Base-by-base conservation (phyloP, 2,113 vertebrate species). In the Poeciliopsis retropinna region DNA sequence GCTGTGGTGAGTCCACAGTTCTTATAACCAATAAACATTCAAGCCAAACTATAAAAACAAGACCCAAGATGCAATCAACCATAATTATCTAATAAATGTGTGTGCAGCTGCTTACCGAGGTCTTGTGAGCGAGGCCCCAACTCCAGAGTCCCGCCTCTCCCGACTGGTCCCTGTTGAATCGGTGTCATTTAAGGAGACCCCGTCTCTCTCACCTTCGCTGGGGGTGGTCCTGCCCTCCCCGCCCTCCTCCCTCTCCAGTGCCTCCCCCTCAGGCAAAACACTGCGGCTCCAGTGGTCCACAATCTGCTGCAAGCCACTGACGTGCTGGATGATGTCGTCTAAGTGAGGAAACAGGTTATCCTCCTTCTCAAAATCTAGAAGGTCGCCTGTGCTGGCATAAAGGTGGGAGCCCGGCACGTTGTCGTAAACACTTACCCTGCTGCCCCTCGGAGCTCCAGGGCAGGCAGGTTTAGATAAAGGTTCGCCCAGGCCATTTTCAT, bases 331-430 rank as follows among this genome's bases (percentile, higher is more conserved):
- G 68, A 99, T 96, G 89, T 98, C 98, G 62, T 97, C 97, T 71
- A 98, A 85, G 86, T 96, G 96, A 5, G 97, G 97, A 86, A 98
- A 96, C 79, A 98, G 91, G 57, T 91, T 89, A 84, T 96, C 96
- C 67, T 97, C 97, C 66, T 95, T 97, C 83, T 97, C 98, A 62
- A 98, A 84, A 88, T 98, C 97, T 93, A 97, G 71, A 47, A 99
- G 95, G 75, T 99, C 97, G 0, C 98, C 98, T 0, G 97, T 98
- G 92, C 97, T 99, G 83, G 97, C 98, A 1, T 97, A 98, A 39
- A 99, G 92, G 70, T 99, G 98, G 25, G 97, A 97, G 60, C 96
- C 96, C 0, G 98, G 98, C n/a, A 99, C 98, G 0, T 99, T 99
- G 92, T 99, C 95, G 3, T 95, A 95, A 34, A 95, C 90, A 32